These are phyloP conservation scores for Petrophora chlorosata DNA, from an alignment of 2,888 invertebrate species.

Conservation along the genomic window DNA sequence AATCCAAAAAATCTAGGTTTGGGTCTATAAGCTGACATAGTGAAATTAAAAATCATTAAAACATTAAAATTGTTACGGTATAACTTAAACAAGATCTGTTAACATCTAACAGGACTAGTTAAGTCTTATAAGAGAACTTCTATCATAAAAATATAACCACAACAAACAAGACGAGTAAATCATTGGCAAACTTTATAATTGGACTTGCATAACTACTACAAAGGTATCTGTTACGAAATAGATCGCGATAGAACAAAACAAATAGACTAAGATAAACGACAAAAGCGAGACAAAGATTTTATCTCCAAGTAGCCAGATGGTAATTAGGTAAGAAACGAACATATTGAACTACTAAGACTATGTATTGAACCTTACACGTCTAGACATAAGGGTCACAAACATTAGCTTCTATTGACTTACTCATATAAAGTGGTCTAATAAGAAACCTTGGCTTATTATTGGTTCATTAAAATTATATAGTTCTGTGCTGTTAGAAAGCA, in stretches of 20 bases:
- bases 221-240: conserved; percentile 59
- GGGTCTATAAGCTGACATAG: too few species aligned
- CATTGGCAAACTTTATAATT: conserved; percentile 35
- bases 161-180: conserved; percentile 5
- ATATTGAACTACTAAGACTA: not conserved
- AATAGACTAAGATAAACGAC: conserved; percentile 67
- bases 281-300: conserved; percentile 55
- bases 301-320: conserved; percentile 57
- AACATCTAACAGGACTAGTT: too few species aligned
- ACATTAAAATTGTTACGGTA: too few species aligned
- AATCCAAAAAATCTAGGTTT: too few species aligned
- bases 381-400: conserved; percentile 27
- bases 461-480: conserved; percentile 76
- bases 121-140: too few species aligned
- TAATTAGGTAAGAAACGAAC: conserved; percentile 48
- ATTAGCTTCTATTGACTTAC: conserved; percentile 42
- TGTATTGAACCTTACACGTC: conserved; percentile 11
- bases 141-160: too few species aligned
- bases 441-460: conserved; percentile 71
- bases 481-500: conserved; percentile 74
- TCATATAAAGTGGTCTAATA: conserved; percentile 65
- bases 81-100: too few species aligned
- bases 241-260: conserved; percentile 67
- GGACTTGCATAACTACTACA: conserved; percentile 49
- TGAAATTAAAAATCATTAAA: too few species aligned